Evolutionary conservation across 2,888 invertebrate genomes (phyloP), one percentile per base, ranked within the genome.

Genomic region (Lathronympha strigana): DNA sequence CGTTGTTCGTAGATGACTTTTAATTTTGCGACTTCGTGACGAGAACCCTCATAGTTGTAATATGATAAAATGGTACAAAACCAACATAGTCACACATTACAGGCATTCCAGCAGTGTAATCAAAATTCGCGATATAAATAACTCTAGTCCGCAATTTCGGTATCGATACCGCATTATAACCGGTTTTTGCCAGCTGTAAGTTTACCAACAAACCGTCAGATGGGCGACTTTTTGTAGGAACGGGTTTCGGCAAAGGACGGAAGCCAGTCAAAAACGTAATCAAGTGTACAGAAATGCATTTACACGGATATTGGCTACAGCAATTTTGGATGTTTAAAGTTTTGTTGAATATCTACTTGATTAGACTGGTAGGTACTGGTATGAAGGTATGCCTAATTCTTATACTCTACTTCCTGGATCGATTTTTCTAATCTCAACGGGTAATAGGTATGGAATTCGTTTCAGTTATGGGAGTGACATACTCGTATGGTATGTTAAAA

Each of bases 161-260:
- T 38, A 61, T 53, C 49, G 61, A 38, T 49, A 25, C 43, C 45
- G 33, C 50, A 25, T 45, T 13, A 9, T 17, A 61, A 61, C 66
- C 53, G 61, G 66, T 66, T 28, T 21, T 0, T 33, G 6, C 28
- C 57, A 28, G 43, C 51, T 53, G 31, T 40, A 66, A 66, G 66
- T 66, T 66, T 66, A 66, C 61, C 31, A 61, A 66, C 66, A 66
- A 66, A 66, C 54, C 43, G 51, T 58, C 64, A 66, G 60, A 49
- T 61, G 66, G 61, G 40, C 43, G 50, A 54, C 6, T 53, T 54
- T 47, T 63, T 40, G n/a, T 21, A 31, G 13, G 5, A 61, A 66
- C 66, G 3, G 66, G 66, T 66, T 66, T 23, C 13, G 31, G 51
- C 21, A 53, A n/a, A 31, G 43, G 57, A 45, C 43, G 21, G 57